Base-by-base conservation (phyloP, 2,888 invertebrate species). In the Netelia melanura region DNA sequence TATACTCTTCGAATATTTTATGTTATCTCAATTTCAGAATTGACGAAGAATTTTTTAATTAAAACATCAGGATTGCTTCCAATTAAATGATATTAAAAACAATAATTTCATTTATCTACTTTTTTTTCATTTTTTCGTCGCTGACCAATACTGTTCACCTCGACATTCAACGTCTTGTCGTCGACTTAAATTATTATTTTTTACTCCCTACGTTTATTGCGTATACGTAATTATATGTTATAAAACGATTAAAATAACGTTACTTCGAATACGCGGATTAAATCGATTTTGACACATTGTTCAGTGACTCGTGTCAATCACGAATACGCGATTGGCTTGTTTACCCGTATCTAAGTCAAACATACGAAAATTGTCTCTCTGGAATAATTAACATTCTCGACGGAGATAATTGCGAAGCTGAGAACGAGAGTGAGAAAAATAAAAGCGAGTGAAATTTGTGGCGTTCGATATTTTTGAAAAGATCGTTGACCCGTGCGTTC, bases 161-260 rank as follows among this genome's bases (percentile, higher is more conserved):
- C 58, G 30, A 48, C 68, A 83, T 78, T 72, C 72, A 78, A 17
- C 17, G 17, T 78, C 25, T 77, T 72, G 56, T 43, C 56, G 23
- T 61, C 23, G 44, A 23, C 21, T 14, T 44, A 61, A 62, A 30
- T 30, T 30, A 72, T 86, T 62, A 71, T 86, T 79, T 79, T 30
- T 5, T 30, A 30, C 6, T 3, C 5, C 0, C 30, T 30, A 30
- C 25, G 25, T 30, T 5, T 30, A 30, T 48, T 14, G 11, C 11
- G 3, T 48, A 48, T 48, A 25, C 25, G 25, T 25, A 25, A 2
- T 3, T 48, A 48, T 48, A 48, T 14, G 3, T 14, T 1, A 48
- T 1, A 48, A 11, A 48, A 11, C 11, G 11, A 14, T 10, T 48
- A 48, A 48, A 48, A 48, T 48, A 6, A 1, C 10, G 48, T 48